These are phyloP conservation scores for Notamacropus eugenii DNA, from an alignment of 2,797 vertebrate genomes.

Conservation along the genomic window DNA sequence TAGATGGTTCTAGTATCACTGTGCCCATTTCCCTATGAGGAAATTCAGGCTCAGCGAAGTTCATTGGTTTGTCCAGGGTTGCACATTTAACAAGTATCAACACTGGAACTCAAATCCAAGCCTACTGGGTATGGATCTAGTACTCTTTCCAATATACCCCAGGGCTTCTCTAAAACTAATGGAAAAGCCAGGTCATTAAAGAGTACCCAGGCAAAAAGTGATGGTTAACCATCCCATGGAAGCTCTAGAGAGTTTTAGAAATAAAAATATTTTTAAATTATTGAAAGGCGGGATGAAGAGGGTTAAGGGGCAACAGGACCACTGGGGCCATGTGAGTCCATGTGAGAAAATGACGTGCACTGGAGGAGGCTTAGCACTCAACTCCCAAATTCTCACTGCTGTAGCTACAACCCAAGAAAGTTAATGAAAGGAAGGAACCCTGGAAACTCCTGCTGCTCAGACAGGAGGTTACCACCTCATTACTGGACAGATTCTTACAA, in stretches of 20 bases:
- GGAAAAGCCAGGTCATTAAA: constrained; percentile 5
- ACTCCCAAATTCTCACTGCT: constrained; percentile 70
- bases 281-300: constrained; percentile 51
- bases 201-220: constrained; percentile 47
- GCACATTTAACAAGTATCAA: neutral
- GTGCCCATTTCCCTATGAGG: neutral
- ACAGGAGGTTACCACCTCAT: constrained; percentile 77
- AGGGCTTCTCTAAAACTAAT: neutral
- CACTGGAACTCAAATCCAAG: neutral
- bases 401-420: constrained; percentile 78
- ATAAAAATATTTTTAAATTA: constrained; percentile 66
- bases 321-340: constrained; percentile 72
- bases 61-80: neutral
- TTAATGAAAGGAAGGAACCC: constrained; percentile 77
- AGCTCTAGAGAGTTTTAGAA: constrained; percentile 60
- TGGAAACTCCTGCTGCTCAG: constrained; percentile 77
- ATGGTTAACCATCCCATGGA: constrained; percentile 61
- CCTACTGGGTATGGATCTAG: neutral
- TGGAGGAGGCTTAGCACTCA: constrained; percentile 71
- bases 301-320: constrained; percentile 55
- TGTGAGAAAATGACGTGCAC: constrained; percentile 75
- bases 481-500: constrained; percentile 75
- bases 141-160: neutral
- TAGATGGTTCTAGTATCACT: neutral
- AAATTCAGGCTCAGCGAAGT: neutral